Evolutionary conservation across 2,113 vertebrate genomes (phyloP).

Genomic region (rat (Rattus norvegicus)): GRCr8 NC_086022.1:82740001-82740500

Average conservation of each 20-base stretch:
- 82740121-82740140: not conserved
- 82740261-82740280: not conserved
- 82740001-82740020: not conserved
- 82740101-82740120: not conserved
- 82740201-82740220: not conserved
- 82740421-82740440: fast-evolving
- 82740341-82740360: not conserved
- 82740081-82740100: not conserved
- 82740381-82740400: not conserved
- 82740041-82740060: not conserved
- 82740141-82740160: not conserved
- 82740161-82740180: not conserved
- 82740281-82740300: not conserved
- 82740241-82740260: not conserved
- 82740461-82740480: too few species aligned
- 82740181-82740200: not conserved
- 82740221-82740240: not conserved
- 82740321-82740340: not conserved
- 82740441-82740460: not conserved
- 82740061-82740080: not conserved
- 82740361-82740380: not conserved
- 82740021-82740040: not conserved
- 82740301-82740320: not conserved
- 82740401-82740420: not conserved
- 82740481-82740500: fast-evolving